Percentiles rank a stretch among this genome's conserved stretches.
phyloP scores from a whole-genome alignment of 2,113 vertebrate species.

The Platysternon megacephalum region DNA sequence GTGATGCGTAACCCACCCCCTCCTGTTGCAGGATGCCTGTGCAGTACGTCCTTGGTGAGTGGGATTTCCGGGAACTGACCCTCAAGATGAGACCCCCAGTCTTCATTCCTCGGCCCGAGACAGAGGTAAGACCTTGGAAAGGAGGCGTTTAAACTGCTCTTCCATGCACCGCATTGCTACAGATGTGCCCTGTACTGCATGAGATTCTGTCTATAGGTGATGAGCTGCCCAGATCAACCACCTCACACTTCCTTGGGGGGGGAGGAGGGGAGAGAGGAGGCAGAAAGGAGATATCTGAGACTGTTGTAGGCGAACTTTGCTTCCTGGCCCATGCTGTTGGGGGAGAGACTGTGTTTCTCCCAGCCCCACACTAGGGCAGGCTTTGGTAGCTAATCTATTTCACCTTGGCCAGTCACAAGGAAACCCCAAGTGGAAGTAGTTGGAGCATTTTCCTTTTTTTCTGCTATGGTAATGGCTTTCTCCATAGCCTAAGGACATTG shows the following conservation, averaged over 20 bases:
- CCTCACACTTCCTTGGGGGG: neutral
- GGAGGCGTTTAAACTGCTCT: neutral
- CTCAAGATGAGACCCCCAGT: slow-evolving; percentile 94
- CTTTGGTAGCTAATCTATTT: neutral
- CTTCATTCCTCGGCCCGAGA: slow-evolving; percentile 96
- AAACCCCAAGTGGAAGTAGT: neutral
- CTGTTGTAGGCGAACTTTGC: neutral
- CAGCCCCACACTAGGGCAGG: too few species aligned
- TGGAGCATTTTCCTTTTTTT: neutral
- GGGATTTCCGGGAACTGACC: slow-evolving; percentile 93
- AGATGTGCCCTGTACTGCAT: neutral
- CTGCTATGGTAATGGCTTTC: neutral
- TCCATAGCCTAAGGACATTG: neutral
- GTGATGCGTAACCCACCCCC: accelerated
- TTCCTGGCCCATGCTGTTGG: neutral
- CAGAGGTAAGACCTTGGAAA: slow-evolving; percentile 84
- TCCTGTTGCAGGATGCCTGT: slow-evolving; percentile 88
- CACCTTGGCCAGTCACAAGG: neutral
- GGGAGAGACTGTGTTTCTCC: neutral
- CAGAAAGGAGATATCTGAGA: neutral
- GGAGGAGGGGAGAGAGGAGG: accelerated
- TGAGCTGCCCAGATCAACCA: neutral
- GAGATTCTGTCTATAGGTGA: neutral
- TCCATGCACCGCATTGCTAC: neutral
- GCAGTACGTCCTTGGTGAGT: slow-evolving; percentile 96